A percentile compares a stretch with the other conserved stretches of the same genome.
phyloP scores from a whole-genome alignment of 2,888 invertebrate genomes.

The Thalpophila matura region DNA sequence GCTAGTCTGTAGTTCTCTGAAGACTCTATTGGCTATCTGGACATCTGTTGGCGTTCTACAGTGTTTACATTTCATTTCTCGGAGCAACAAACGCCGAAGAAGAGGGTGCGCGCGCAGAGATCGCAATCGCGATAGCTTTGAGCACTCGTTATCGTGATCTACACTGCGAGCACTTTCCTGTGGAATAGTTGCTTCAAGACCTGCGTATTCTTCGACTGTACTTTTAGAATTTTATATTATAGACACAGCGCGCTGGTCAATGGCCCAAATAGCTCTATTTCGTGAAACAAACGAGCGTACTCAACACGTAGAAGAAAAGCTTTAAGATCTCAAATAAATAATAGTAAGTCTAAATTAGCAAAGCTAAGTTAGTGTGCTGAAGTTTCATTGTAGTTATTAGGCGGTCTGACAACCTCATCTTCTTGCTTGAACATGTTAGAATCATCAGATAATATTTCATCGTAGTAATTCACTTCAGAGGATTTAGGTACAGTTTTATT shows the following conservation, averaged over 20 bases:
- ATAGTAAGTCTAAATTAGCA: background rate
- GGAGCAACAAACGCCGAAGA: constrained; percentile 83
- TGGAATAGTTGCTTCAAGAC: constrained; percentile 66
- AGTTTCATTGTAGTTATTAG: constrained; percentile 31
- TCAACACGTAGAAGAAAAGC: background rate
- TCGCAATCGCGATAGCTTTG: constrained; percentile 87
- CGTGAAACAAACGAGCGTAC: background rate
- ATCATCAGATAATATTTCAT: constrained; percentile 47
- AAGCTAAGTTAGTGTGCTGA: constrained; percentile 10
- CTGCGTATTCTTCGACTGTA: constrained; percentile 69
- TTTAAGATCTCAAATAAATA: background rate
- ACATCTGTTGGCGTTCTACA: constrained; percentile 86
- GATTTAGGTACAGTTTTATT: constrained; percentile 18
- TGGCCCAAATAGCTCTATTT: background rate
- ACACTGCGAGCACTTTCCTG: constrained; percentile 71
- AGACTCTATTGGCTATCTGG: constrained; percentile 88
- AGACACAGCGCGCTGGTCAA: constrained; percentile 17
- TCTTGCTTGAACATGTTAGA: constrained; percentile 21
- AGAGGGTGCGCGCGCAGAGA: constrained; percentile 84
- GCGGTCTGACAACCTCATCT: constrained; percentile 35
- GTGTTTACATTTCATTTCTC: constrained; percentile 90
- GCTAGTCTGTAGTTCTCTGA: constrained; percentile 68
- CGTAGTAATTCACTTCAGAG: constrained; percentile 51
- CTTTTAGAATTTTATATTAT: constrained; percentile 59
- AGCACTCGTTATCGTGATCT: constrained; percentile 80